Evolutionary conservation across 2,888 invertebrate species (phyloP).

Genomic region (Gymnoscelis rufifasciata): DNA sequence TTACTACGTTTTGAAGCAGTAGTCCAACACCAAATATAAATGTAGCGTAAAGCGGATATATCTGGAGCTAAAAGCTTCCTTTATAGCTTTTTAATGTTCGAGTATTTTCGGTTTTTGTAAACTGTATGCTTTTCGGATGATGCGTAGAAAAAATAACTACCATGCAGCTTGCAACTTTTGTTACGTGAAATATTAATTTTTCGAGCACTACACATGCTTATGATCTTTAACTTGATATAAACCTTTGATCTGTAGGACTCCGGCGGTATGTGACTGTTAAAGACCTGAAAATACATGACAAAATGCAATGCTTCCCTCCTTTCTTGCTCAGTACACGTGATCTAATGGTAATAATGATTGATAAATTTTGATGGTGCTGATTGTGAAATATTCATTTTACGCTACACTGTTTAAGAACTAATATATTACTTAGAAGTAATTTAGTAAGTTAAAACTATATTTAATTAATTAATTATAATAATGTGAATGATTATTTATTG

Average conservation of each 20-base stretch:
- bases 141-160: constrained; percentile 33
- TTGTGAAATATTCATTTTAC: not conserved
- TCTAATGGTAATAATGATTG: not conserved
- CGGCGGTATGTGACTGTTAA: constrained; percentile 96
- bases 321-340: constrained; percentile 33
- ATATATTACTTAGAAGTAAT: not conserved
- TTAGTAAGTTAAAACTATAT: no score
- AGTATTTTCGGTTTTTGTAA: constrained; percentile 7
- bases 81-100: not conserved
- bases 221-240: constrained; percentile 81
- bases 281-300: constrained; percentile 87
- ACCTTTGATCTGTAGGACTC: constrained; percentile 96
- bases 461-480: no score
- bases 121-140: constrained; percentile 17
- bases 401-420: not conserved
- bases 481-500: no score
- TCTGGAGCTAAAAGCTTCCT: constrained; percentile 22
- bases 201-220: constrained; percentile 73
- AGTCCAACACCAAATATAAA: constrained; percentile 55
- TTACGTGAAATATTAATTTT: constrained; percentile 40
- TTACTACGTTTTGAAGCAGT: constrained; percentile 30
- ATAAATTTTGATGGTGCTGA: not conserved
- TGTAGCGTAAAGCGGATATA: constrained; percentile 47
- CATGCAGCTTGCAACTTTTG: constrained; percentile 55
- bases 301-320: constrained; percentile 66